Conservation (phyloP, 2,113 vertebrate species). For the Anarhynchus alexandrinus region DNA sequence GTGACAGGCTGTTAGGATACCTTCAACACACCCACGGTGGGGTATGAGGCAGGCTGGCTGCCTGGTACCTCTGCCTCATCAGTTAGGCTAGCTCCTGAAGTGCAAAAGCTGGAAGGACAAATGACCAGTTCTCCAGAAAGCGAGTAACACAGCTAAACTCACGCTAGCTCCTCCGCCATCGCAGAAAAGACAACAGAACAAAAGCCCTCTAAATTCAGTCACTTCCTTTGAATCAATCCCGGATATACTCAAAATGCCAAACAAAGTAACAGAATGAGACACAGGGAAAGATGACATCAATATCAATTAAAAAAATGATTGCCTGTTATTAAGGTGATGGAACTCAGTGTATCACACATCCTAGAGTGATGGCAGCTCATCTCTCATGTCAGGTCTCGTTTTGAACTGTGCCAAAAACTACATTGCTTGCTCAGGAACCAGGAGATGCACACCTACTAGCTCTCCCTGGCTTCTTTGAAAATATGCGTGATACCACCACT, state of each 20-base stretch:
- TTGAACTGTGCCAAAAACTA: neutral
- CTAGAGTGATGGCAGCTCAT: neutral
- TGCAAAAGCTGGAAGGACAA: neutral
- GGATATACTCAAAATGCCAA: neutral
- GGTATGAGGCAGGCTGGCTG: neutral
- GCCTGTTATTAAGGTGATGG: neutral
- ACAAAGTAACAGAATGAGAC: neutral
- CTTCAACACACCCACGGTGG: neutral
- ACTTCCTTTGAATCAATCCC: neutral
- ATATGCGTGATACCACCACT: fast-evolving
- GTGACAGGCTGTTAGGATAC: neutral
- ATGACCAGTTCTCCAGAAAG: neutral
- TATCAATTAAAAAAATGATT: neutral
- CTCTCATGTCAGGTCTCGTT: neutral
- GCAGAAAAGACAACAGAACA: neutral
- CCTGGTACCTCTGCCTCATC: neutral
- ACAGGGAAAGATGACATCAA: neutral
- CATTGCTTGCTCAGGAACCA: neutral
- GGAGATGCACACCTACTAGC: neutral
- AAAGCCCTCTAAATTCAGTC: neutral
- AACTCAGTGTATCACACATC: neutral
- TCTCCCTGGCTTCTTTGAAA: neutral
- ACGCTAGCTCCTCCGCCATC: neutral
- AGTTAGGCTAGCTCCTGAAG: neutral
- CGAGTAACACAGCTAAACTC: neutral